These are phyloP conservation scores for Rhinophrynus dorsalis DNA, from an alignment of 2,797 vertebrate genomes.

Conservation along the genomic window DNA sequence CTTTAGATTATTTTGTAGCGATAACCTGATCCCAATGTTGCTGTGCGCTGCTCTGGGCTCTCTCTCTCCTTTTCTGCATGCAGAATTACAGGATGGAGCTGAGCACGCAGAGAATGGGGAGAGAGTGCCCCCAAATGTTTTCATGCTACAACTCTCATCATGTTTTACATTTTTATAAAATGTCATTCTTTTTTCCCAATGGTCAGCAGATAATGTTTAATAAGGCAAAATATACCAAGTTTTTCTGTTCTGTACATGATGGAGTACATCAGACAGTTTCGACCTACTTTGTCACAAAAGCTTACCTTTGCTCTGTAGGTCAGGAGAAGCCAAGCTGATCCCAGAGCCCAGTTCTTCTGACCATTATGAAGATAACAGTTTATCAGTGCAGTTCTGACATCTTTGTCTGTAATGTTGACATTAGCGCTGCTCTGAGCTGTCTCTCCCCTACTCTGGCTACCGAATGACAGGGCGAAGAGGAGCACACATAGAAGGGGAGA, in stretches of 20 bases:
- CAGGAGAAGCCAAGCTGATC: conserved; percentile 39
- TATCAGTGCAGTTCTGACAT: conserved; percentile 35
- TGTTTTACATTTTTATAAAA: conserved; percentile 5
- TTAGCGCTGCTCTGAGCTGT: too few species aligned
- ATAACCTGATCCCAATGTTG: too few species aligned
- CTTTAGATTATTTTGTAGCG: too few species aligned
- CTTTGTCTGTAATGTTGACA: conserved; percentile 17
- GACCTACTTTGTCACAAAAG: background rate
- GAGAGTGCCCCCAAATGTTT: too few species aligned
- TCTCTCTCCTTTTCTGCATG: too few species aligned
- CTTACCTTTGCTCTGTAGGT: conserved; percentile 11
- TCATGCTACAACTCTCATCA: too few species aligned
- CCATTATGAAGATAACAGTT: conserved; percentile 46
- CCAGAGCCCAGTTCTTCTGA: conserved; percentile 8
- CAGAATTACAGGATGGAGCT: too few species aligned
- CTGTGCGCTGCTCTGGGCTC: too few species aligned
- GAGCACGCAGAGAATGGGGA: too few species aligned
- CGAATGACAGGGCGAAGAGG: too few species aligned
- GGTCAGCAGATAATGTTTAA: conserved; percentile 36
- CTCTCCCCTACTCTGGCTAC: too few species aligned
- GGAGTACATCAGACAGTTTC: conserved; percentile 31
- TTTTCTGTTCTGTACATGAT: conserved; percentile 17
- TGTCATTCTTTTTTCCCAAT: conserved; percentile 44
- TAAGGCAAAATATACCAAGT: conserved; percentile 23
- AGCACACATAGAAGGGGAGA: too few species aligned